phyloP scores from a whole-genome alignment of 2,113 vertebrate genomes.

The Psammodynastes pulverulentus region DNA sequence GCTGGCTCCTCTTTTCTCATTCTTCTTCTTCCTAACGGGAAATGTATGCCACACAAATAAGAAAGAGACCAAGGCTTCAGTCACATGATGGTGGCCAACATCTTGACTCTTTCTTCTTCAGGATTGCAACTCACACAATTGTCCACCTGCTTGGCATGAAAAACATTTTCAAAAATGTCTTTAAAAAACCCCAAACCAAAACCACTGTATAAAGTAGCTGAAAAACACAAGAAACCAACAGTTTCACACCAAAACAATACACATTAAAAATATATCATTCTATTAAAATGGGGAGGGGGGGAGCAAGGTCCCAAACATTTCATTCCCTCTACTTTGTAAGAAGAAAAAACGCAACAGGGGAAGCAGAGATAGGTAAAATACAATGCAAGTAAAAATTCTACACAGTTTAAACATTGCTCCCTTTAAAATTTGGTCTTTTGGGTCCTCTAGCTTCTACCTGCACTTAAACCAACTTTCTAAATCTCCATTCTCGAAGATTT shows the following conservation, averaged over 20 bases:
- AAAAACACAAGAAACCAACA: not conserved
- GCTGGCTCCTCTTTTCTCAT: not conserved
- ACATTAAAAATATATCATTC: not conserved
- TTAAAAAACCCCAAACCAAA: rapidly evolving
- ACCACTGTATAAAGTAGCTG: not conserved
- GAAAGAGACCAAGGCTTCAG: not conserved
- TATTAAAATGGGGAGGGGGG: not conserved
- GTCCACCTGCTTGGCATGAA: not conserved
- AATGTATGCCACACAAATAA: not conserved
- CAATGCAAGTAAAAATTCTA: not conserved
- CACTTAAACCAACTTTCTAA: not conserved
- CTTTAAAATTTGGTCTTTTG: not conserved
- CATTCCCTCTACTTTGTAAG: not conserved
- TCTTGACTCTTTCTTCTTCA: not conserved
- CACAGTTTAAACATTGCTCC: not conserved
- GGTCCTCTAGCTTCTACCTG: not conserved
- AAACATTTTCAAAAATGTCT: not conserved
- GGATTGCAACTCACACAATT: not conserved
- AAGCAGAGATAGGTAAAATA: not conserved
- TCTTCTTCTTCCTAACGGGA: not conserved
- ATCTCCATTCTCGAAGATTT: not conserved
- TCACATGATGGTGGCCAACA: not conserved
- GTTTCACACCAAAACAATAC: not conserved
- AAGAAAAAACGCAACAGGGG: not conserved
- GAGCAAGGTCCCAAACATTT: not conserved